phyloP scores from a whole-genome alignment of 1,140 invertebrate genomes.

The Sitodiplosis mosellana region DNA sequence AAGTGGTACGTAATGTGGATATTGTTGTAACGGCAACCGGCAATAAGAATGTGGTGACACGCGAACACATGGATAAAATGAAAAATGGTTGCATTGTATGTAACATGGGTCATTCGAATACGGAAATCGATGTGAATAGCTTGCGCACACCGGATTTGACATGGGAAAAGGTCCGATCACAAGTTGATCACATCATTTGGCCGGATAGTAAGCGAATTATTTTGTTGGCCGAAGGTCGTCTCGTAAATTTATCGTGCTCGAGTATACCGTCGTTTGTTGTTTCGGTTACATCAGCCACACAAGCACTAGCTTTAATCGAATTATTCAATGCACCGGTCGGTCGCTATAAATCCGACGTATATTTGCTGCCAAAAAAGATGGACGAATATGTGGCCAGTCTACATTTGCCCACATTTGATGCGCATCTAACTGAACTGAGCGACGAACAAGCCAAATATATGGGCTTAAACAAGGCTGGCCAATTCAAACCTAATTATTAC shows the following conservation, averaged over 20 bases:
- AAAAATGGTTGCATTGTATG: constrained; percentile 92
- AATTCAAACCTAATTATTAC: constrained; percentile 97
- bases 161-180: constrained; percentile 93
- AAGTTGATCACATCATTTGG: constrained; percentile 96
- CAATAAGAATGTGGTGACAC: constrained; percentile 89
- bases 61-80: constrained; percentile 93
- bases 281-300: constrained; percentile 85
- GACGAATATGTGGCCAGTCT: constrained; percentile 30
- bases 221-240: constrained; percentile 80
- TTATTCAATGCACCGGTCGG: constrained; percentile 87
- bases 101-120: constrained; percentile 98
- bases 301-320: constrained; percentile 90
- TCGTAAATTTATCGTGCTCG: constrained; percentile 92
- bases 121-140: constrained; percentile 95
- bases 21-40: constrained; percentile 91
- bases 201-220: constrained; percentile 83
- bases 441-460: constrained; percentile 97
- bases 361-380: constrained; percentile 96
- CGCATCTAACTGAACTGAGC: constrained; percentile 84
- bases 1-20: constrained; percentile 81
- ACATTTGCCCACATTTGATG: constrained; percentile 92
- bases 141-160: constrained; percentile 82
- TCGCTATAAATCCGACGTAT: constrained; percentile 92
- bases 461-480: constrained; percentile 91
- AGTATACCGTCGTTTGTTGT: constrained; percentile 95